Evolutionary conservation across 2,797 vertebrate species (phyloP).

Genomic region (Lepidocolaptes lacrymiger): DNA sequence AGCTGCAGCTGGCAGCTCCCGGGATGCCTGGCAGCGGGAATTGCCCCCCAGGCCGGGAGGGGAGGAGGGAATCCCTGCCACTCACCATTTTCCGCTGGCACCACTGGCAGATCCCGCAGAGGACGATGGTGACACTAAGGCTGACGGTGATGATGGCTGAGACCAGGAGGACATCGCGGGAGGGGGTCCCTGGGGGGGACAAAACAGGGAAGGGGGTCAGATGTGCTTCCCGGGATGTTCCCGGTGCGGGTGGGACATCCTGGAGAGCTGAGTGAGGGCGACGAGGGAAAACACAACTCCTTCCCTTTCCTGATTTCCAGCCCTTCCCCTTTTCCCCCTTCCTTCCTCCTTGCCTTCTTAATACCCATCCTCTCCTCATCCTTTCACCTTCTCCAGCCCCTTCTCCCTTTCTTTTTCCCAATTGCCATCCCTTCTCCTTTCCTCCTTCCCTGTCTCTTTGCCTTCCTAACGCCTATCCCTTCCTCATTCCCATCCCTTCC

Average conservation of each 20-base stretch:
- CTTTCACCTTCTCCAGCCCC: not conserved
- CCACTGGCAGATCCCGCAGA: constrained; percentile 98
- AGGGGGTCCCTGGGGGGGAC: constrained; percentile 84
- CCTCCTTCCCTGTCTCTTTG: not conserved
- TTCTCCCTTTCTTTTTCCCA: not conserved
- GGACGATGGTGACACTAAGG: constrained; percentile 94
- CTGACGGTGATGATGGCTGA: constrained; percentile 97
- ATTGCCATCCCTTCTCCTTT: not conserved
- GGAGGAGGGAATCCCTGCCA: not conserved
- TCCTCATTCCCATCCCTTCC: not conserved
- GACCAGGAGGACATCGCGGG: constrained; percentile 95
- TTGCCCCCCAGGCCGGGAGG: not conserved
- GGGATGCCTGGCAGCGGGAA: not conserved
- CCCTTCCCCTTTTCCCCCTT: not conserved
- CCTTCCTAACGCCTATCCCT: not conserved
- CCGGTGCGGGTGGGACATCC: rapidly evolving
- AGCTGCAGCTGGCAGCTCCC: not conserved
- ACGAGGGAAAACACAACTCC: not conserved
- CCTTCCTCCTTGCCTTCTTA: not conserved
- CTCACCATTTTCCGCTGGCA: constrained; percentile 99
- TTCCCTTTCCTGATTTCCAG: not conserved
- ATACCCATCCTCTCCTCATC: not conserved
- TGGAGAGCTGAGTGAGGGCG: rapidly evolving
- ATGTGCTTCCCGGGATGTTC: rapidly evolving
- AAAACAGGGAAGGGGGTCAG: not conserved